Evolutionary conservation across 1,140 invertebrate genomes (phyloP), one percentile per base, ranked within the genome.

Genomic region (Drosophila aff.): DNA sequence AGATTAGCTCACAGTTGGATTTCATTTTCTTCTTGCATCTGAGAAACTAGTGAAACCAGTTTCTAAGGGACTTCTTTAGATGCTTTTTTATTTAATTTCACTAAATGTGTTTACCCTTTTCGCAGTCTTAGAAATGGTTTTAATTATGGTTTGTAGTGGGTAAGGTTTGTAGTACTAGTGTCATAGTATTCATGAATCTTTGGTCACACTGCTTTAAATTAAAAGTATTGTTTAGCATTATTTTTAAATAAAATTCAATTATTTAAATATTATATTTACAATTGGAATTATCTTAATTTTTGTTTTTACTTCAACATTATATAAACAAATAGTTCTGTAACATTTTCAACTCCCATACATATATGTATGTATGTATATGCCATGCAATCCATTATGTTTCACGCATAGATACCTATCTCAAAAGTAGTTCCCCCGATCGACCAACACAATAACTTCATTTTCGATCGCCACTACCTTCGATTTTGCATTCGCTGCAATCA

Each of bases 401-500:
- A 52, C 10, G 11, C n/a, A 52, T 6, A 13, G 49, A 33, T 33
- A 13, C 4, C 18, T 52, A 52, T 33, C 52, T 53, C 7, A 15
- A 53, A 47, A 47, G 46, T 31, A 40, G 64, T 47, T 26, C 4
- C 23, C 38, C 23, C 28, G 5, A 16, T 18, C 6, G 11, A 16
- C n/a, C 66, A 65, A 40, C 46, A 43, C 62, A 49, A 33, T 41
- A 33, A 60, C 23, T 46, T 36, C 23, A 64, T 43, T 64, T 68
- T 36, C 26, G 28, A 52, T 33, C 16, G 16, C 26, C 26, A 50
- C 16, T 50, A 31, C 49, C 49, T 31, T 52, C 49, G 38, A 10
- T 52, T 67, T 65, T 46, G 67, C 49, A 63, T 52, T 60, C 21
- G 38, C 53, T 61, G 67, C 46, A 72, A 61, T 73, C 66, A 38